Evolutionary conservation across 2,888 invertebrate genomes (phyloP), one percentile per base, ranked within the genome.

Genomic region (Rhopalosiphum nymphaeae): DNA sequence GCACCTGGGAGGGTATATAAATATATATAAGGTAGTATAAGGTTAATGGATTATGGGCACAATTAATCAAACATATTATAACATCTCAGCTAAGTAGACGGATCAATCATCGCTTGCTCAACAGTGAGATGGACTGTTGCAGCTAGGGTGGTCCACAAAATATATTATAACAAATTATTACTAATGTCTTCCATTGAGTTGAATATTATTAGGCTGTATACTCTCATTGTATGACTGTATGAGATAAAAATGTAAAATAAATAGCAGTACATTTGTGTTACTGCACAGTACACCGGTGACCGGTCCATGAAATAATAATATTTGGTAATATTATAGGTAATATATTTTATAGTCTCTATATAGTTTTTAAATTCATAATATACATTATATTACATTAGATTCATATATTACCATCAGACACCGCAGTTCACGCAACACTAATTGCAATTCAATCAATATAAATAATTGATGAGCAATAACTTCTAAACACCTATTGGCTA

Each of bases 61-160:
- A 29, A 93, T 93, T 93, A 93, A 93, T 90, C 93, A 93, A 57
- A 89, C 57, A 21, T 84, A 85, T 93, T 90, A 90, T 90, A 61
- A 90, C 89, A 90, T 90, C 85, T 89, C 26, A 61, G 84, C 89
- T 90, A 89, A 85, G 89, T 53, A 93, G 85, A 90, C 57, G 56
- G 85, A 94, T 85, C 61, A 90, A 94, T 94, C 90, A 89, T 89
- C 85, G 53, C 46, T 78, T 78, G 21, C 78, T 78, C 78, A 36
- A 78, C 78, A 21, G 9, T 36, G n/a, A 46, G 46, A 86, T 61
- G 25, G 36, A 26, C 87, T 1, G 42, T 36, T 36, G 26, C 46
- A n/a, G n/a, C 61, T 61, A 90, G 87, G 92, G 92, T 92, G 92
- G 92, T 92, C 92, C 26, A n/a, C 26, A 46, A 46, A 89, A 46